phyloP scores from a whole-genome alignment of 2,113 vertebrate species.

The Neofelis nebulosa region DNA sequence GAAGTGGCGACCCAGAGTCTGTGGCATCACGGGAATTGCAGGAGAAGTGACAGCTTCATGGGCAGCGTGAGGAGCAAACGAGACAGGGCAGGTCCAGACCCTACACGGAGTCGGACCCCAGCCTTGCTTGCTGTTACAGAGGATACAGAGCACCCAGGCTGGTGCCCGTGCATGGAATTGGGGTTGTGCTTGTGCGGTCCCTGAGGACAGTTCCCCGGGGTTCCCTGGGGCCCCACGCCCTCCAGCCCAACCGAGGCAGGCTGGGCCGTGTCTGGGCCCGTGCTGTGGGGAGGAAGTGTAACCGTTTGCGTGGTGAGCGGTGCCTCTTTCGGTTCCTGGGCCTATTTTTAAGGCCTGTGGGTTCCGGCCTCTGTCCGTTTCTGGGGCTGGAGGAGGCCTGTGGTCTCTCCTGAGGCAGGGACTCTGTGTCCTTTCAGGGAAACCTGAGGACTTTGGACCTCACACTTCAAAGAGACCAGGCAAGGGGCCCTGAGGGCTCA shows the following conservation, averaged over 20 bases:
- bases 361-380: neutral
- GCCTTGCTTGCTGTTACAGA: fast-evolving
- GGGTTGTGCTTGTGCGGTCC: neutral
- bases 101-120: fast-evolving
- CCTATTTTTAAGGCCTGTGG: slow-evolving; percentile 61
- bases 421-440: neutral
- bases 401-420: neutral
- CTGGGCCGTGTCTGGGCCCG: neutral
- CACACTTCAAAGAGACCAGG: neutral
- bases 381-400: neutral
- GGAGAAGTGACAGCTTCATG: neutral
- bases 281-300: neutral
- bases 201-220: neutral
- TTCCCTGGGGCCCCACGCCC: neutral
- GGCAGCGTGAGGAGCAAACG: fast-evolving
- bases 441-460: neutral
- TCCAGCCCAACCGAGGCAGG: neutral
- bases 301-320: neutral
- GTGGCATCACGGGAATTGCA: fast-evolving
- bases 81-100: fast-evolving
- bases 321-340: neutral
- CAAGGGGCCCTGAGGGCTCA: too few species aligned
- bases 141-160: fast-evolving
- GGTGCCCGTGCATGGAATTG: fast-evolving
- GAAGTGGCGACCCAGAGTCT: neutral